These are phyloP conservation scores for Lutjanus argentimaculatus DNA, from an alignment of 2,797 vertebrate genomes.

Conservation along the genomic window DNA sequence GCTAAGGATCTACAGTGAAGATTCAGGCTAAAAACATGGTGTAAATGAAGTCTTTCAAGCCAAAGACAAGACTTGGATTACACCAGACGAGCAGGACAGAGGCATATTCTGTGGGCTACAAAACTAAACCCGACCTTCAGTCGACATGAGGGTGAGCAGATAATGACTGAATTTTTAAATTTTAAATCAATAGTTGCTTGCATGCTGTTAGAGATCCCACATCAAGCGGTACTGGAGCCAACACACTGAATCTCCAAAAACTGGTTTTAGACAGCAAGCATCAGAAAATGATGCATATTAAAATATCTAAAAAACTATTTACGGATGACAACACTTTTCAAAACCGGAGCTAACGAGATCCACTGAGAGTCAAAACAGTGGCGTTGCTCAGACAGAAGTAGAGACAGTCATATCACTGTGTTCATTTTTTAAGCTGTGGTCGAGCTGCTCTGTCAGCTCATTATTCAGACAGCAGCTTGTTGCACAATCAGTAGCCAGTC, in stretches of 20 bases:
- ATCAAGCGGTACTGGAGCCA: not conserved
- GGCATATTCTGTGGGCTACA: no score
- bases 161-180: no score
- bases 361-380: slow-evolving; percentile 1
- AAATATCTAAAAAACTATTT: slow-evolving; percentile 15
- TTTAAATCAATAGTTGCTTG: not conserved
- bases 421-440: not conserved
- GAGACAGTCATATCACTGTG: not conserved
- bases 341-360: slow-evolving; percentile 17
- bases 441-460: slow-evolving; percentile 15
- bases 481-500: slow-evolving; percentile 6
- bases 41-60: no score
- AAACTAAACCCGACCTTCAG: no score
- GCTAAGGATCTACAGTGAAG: no score
- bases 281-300: slow-evolving; percentile 1
- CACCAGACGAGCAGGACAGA: no score
- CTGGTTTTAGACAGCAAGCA: not conserved
- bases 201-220: not conserved
- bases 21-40: no score
- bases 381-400: not conserved
- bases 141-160: no score
- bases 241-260: not conserved
- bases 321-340: not conserved
- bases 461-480: slow-evolving; percentile 9
- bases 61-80: no score